These are phyloP conservation scores for Prunella himalayana DNA, from an alignment of 2,113 vertebrate species.

Conservation along the genomic window DNA sequence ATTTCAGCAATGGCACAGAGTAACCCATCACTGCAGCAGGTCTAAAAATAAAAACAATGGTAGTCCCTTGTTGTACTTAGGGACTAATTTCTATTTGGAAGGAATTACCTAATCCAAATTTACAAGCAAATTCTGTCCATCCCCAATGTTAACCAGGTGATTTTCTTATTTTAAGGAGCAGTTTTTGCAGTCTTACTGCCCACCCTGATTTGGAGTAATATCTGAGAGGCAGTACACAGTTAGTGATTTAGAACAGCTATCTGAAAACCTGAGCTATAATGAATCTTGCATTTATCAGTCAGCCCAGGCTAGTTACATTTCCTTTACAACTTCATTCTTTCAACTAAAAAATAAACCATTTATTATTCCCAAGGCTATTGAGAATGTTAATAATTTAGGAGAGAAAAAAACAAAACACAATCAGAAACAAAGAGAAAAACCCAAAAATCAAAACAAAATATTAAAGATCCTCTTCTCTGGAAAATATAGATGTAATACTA, in stretches of 20 bases:
- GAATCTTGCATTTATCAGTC: background rate
- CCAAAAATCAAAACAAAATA: background rate
- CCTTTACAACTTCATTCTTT: background rate
- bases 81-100: background rate
- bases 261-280: background rate
- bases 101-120: background rate
- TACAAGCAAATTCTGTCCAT: background rate
- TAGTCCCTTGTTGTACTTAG: background rate
- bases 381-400: background rate
- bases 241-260: background rate
- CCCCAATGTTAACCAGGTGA: background rate
- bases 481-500: background rate
- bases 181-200: background rate
- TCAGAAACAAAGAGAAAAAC: background rate
- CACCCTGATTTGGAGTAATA: background rate
- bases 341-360: background rate
- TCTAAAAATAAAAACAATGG: background rate
- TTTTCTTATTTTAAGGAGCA: background rate
- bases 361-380: background rate
- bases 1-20: background rate
- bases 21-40: background rate
- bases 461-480: background rate
- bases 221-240: background rate
- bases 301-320: background rate
- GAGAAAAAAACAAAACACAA: rapidly evolving